Percentiles rank a stretch among this genome's conserved stretches.
phyloP scores from a whole-genome alignment of 2,797 vertebrate species.

The Arremon brunneinucha region DNA sequence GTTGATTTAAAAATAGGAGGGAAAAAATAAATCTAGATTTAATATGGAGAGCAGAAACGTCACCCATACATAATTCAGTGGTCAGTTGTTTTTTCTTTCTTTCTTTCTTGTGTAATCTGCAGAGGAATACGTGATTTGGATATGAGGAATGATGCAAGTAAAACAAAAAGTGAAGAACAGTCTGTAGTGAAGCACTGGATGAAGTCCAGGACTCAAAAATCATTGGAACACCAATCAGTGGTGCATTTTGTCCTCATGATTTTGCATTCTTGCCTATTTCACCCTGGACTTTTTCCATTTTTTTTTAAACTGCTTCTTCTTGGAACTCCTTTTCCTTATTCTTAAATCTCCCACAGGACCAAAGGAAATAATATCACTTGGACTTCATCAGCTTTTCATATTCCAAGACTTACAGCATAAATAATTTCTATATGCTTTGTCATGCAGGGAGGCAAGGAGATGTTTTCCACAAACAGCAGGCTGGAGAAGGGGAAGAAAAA shows the following conservation, averaged over 20 bases:
- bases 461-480: background rate
- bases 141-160: background rate
- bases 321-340: background rate
- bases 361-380: background rate
- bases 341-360: background rate
- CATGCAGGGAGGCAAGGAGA: background rate
- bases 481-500: background rate
- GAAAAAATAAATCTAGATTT: background rate
- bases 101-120: background rate
- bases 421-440: background rate
- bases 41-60: background rate
- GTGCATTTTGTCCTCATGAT: background rate
- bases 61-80: background rate
- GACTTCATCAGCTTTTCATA: background rate
- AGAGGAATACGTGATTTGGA: background rate
- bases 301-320: background rate
- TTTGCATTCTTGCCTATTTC: background rate
- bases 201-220: background rate
- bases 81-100: too few species aligned
- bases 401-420: background rate
- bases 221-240: background rate
- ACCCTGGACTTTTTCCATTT: fast-evolving
- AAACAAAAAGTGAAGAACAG: background rate
- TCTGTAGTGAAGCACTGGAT: background rate
- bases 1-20: background rate